phyloP scores from a whole-genome alignment of 2,113 vertebrate genomes.

The Microcebus griseorufus region DNA sequence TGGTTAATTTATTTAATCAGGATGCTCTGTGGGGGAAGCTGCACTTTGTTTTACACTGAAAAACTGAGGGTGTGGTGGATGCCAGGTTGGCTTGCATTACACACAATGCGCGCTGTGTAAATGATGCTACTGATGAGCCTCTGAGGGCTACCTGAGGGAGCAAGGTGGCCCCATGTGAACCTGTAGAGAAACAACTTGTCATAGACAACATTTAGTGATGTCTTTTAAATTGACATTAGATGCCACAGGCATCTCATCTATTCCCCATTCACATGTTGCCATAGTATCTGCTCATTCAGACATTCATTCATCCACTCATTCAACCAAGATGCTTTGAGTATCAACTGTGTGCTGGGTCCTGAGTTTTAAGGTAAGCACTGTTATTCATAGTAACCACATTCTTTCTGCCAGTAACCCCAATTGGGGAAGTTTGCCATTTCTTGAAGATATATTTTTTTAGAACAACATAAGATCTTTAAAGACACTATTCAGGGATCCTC shows the following conservation, averaged over 20 bases:
- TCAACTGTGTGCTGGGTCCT: not conserved
- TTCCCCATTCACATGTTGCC: conserved; percentile 54
- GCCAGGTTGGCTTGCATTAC: conserved; percentile 80
- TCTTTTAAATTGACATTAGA: conserved; percentile 60
- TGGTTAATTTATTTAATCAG: conserved; percentile 92
- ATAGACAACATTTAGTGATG: conserved; percentile 51
- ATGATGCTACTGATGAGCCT: conserved; percentile 72
- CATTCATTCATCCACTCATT: not conserved
- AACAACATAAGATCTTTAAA: conserved; percentile 66
- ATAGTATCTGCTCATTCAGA: conserved; percentile 31
- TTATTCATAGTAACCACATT: conserved; percentile 38
- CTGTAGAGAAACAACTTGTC: conserved; percentile 38
- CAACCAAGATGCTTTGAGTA: not conserved
- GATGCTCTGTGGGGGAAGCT: conserved; percentile 86
- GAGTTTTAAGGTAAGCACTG: conserved; percentile 7
- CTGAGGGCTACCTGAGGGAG: conserved; percentile 76
- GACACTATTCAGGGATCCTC: too few species aligned
- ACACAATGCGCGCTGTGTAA: conserved; percentile 72
- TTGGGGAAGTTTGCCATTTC: not conserved
- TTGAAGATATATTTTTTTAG: conserved; percentile 20
- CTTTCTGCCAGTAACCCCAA: not conserved
- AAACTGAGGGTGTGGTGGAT: conserved; percentile 80
- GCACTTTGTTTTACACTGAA: conserved; percentile 84
- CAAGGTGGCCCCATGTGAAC: conserved; percentile 48
- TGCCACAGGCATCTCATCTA: conserved; percentile 63